phyloP scores from a whole-genome alignment of 2,113 vertebrate genomes.

The Ardeotis arabs region DNA sequence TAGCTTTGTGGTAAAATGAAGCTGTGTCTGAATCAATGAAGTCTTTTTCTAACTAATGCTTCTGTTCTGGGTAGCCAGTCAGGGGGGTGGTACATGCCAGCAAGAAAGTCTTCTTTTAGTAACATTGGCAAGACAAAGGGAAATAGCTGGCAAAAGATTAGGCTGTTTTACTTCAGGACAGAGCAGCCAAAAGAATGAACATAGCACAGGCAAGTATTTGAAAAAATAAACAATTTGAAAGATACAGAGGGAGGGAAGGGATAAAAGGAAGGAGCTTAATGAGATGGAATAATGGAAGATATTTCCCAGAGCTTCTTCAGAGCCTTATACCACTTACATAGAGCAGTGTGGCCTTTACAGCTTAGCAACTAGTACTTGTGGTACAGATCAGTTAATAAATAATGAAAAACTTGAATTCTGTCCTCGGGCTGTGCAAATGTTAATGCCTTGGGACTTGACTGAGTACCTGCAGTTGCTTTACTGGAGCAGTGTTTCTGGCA shows the following conservation, averaged over 20 bases:
- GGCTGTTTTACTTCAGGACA: neutral
- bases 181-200: neutral
- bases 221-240: slow-evolving; percentile 1
- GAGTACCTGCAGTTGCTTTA: neutral
- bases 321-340: neutral
- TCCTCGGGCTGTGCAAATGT: neutral
- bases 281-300: neutral
- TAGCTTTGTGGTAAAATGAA: neutral
- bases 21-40: neutral
- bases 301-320: neutral
- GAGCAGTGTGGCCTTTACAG: neutral
- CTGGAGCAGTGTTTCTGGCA: neutral
- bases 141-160: neutral
- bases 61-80: slow-evolving; percentile 24
- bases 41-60: neutral
- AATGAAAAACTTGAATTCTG: neutral
- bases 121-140: slow-evolving; percentile 5
- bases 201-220: neutral
- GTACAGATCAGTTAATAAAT: neutral
- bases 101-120: neutral
- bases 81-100: neutral
- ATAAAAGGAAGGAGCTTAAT: neutral
- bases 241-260: neutral
- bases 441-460: neutral
- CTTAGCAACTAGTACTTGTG: neutral